Conservation (phyloP, 2,797 vertebrate species). For the Acanthiza pusilla region DNA sequence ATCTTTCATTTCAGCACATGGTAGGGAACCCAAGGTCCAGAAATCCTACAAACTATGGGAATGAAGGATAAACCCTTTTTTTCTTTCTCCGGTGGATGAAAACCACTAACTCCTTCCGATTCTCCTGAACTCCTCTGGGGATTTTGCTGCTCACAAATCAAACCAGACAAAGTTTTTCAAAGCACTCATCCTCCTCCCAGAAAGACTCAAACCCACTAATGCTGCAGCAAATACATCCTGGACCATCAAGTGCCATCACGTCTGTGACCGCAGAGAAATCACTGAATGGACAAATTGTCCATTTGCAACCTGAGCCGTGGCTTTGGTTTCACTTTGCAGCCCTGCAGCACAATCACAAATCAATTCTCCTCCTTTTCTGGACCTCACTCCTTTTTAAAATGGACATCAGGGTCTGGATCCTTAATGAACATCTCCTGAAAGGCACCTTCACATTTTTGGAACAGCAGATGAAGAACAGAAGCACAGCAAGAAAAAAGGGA, state of each 20-base stretch:
- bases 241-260: not conserved
- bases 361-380: not conserved
- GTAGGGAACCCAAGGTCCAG: not conserved
- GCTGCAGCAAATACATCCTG: not conserved
- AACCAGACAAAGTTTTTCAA: not conserved
- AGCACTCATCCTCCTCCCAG: not conserved
- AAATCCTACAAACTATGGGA: not conserved
- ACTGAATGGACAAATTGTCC: not conserved
- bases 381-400: not conserved
- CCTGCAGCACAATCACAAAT: not conserved
- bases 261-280: not conserved
- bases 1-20: not conserved
- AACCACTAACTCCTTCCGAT: not conserved
- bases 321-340: not conserved
- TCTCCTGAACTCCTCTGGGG: not conserved
- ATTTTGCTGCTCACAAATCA: not conserved
- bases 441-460: not conserved
- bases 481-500: not conserved
- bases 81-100: not conserved
- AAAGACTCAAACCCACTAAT: not conserved
- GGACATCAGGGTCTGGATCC: not conserved
- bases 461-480: not conserved
- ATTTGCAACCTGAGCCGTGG: not conserved
- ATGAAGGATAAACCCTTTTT: not conserved
- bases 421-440: not conserved